These are phyloP conservation scores for Argyra leucocephala DNA, from an alignment of 2,888 invertebrate genomes.

Conservation along the genomic window DNA sequence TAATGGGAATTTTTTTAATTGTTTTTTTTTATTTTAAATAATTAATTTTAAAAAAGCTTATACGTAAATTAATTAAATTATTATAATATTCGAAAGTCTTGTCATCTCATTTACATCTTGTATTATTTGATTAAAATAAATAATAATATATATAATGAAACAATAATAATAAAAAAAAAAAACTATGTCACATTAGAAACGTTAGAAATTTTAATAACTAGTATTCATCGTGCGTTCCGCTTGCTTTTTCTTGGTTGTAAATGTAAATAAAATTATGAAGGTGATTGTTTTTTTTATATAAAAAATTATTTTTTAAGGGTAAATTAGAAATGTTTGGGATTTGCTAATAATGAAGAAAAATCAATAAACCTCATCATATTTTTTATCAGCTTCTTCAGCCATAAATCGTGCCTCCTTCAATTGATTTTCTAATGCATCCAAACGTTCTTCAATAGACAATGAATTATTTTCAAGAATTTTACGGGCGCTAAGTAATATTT, in stretches of 20 bases:
- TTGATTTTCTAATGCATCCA: conserved; percentile 98
- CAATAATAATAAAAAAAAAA: too few species aligned
- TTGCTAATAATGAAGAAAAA: not conserved
- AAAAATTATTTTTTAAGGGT: not conserved
- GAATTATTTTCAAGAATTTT: conserved; percentile 99
- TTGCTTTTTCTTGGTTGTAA: not conserved
- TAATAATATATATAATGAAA: too few species aligned
- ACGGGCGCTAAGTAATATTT: conserved; percentile 65
- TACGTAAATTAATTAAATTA: too few species aligned
- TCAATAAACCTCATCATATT: conserved; percentile 97
- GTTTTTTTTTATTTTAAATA: too few species aligned
- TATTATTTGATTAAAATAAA: too few species aligned
- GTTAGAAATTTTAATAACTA: not conserved
- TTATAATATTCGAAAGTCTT: too few species aligned
- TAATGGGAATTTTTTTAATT: too few species aligned
- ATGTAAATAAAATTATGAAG: not conserved
- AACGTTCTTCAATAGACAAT: conserved; percentile 98
- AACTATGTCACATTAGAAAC: not conserved
- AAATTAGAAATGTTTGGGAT: not conserved
- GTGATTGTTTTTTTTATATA: not conserved
- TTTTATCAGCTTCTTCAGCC: conserved; percentile 99
- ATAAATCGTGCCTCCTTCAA: conserved; percentile 99
- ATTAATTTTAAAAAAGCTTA: too few species aligned
- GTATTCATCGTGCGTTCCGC: not conserved
- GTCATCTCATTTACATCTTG: too few species aligned